Evolutionary conservation across 2,888 invertebrate genomes (phyloP), one percentile per base, ranked within the genome.

Genomic region (Caenorhabditis afra): DNA sequence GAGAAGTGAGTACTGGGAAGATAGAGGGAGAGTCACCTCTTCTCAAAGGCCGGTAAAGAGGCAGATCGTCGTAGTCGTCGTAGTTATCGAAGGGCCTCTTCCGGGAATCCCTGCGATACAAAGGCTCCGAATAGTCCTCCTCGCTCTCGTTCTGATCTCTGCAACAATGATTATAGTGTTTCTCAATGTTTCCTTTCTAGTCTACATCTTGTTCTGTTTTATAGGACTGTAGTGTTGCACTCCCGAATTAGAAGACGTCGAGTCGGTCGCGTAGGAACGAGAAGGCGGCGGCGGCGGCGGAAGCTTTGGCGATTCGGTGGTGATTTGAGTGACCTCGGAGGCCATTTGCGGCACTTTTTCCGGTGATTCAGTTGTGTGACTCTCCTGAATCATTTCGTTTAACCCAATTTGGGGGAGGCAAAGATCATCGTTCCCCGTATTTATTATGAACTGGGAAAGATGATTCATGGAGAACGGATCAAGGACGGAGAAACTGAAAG

Each of bases 31-130:
- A 23, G 14, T 14, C 35, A 70, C 70, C 64, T 70, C 77, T 55
- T 65, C 70, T 59, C 65, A 74, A 18, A 1, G 74, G 74, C 37
- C 74, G 44, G 37, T 66, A 66, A 20, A 66, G 41, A 41, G 65
- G 66, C 49, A 74, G 59, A 55, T 70, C 70, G 45, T 77, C 68
- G 39, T 74, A 65, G 53, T 74, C 65, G 23, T 74, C 73, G 35
- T 74, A 74, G 39, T 41, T 61, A 35, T 74, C 74, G 53, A 50
- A 73, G 1, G 73, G 64, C 37, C 73, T 64, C 44, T 73, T 73
- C 50, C 73, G 57, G 47, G 64, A 64, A n/a, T 50, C 64, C 49
- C 73, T 57, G 44, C 55, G 73, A 22, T 73, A 73, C 50, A 64
- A 8, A 7, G 62, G 55, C n/a, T 59, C 44, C 4, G 61, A 37